Percentiles rank a stretch among this genome's conserved stretches.
These are phyloP conservation scores for Micoletzkya japonica DNA, from an alignment of 2,888 invertebrate species.

Conservation along the genomic window DNA sequence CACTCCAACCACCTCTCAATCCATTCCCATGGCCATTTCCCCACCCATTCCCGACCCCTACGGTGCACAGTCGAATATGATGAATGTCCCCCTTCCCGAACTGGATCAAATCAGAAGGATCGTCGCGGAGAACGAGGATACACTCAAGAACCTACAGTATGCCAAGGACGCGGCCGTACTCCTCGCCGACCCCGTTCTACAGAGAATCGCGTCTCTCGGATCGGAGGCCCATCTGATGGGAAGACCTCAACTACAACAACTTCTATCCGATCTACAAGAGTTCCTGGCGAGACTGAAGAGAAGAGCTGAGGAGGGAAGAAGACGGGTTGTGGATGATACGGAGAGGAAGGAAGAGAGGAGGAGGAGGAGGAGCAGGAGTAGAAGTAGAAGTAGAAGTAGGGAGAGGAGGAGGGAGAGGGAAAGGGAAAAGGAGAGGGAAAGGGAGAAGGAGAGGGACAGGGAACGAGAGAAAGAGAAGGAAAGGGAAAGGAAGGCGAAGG, in stretches of 20 bases:
- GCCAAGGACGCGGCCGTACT: background rate
- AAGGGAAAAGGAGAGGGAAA: background rate
- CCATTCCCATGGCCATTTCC: constrained; percentile 1
- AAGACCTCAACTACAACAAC: background rate
- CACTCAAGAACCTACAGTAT: constrained; percentile 5
- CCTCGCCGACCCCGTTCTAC: constrained; percentile 9
- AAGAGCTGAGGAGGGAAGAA: constrained; percentile 9
- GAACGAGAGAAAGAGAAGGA: background rate
- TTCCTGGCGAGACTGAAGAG: constrained; percentile 1
- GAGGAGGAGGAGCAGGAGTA: background rate
- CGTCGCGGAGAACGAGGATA: constrained; percentile 4
- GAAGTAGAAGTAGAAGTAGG: constrained; percentile 9
- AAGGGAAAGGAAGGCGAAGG: background rate
- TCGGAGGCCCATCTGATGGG: background rate
- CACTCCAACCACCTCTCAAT: background rate
- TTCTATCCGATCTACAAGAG: background rate
- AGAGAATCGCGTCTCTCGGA: background rate
- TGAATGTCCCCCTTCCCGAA: constrained; percentile 1
- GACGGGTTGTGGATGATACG: background rate
- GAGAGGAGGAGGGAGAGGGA: background rate
- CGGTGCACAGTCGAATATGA: background rate
- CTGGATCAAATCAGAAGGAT: background rate
- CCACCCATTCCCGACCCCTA: constrained; percentile 1
- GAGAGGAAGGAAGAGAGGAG: background rate
- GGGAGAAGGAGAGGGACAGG: constrained; percentile 4